A percentile compares a stretch with the other conserved stretches of the same genome.
Conservation (phyloP, 1,140 invertebrate species). For the Ptiloglossa arizonensis region DNA sequence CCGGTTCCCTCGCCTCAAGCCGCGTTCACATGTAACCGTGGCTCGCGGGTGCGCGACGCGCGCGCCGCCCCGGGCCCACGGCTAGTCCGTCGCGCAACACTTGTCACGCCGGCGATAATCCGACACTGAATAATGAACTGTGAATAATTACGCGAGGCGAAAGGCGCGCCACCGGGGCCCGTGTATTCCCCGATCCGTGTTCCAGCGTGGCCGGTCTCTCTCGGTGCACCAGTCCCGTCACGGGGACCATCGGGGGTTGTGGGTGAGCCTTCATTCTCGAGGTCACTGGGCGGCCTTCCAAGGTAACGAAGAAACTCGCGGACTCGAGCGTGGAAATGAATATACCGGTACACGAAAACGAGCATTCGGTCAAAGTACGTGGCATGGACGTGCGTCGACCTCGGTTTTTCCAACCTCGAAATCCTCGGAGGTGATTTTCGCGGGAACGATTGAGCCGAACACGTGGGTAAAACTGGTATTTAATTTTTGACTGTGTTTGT, state of each 20-base stretch:
- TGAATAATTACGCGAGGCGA: slow-evolving; percentile 63
- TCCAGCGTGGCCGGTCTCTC: slow-evolving; percentile 22
- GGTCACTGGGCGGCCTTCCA: slow-evolving; percentile 60
- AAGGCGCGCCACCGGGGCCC: slow-evolving; percentile 46
- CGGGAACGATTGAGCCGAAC: too few relatives aligned
- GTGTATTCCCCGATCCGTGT: too few relatives aligned
- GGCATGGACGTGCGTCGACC: neutral
- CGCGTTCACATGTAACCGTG: slow-evolving; percentile 35
- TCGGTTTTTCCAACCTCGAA: too few relatives aligned
- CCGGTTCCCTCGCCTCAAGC: slow-evolving; percentile 41
- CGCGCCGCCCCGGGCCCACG: too few relatives aligned
- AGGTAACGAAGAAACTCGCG: slow-evolving; percentile 52
- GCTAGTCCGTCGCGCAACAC: slow-evolving; percentile 43
- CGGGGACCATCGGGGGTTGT: slow-evolving; percentile 48
- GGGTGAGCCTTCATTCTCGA: slow-evolving; percentile 58
- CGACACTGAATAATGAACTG: slow-evolving; percentile 63
- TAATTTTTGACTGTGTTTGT: too few relatives aligned
- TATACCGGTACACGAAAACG: slow-evolving; percentile 9
- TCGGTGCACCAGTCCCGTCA: slow-evolving; percentile 8
- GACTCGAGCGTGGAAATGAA: slow-evolving; percentile 20
- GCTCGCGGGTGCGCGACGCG: neutral
- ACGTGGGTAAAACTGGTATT: too few relatives aligned
- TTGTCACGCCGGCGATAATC: slow-evolving; percentile 60
- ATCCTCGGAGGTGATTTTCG: too few relatives aligned
- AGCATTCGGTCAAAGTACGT: neutral